Conservation (phyloP, 2,797 vertebrate species). For the Sebastes vulpes region DNA sequence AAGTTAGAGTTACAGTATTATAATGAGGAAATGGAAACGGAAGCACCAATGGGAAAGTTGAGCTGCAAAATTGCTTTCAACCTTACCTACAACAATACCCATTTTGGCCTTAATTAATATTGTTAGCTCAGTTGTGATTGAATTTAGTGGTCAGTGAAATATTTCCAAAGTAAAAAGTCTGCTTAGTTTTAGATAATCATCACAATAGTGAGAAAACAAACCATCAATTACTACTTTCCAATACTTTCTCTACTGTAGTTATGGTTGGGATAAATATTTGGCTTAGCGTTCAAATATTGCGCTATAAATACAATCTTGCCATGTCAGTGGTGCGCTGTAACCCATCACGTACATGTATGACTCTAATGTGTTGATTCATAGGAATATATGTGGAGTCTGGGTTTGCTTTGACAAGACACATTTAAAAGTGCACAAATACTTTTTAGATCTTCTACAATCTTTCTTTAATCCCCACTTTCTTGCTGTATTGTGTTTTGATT, state of each 20-base stretch:
- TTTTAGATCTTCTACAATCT: not conserved
- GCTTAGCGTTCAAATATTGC: not conserved
- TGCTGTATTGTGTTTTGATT: not conserved
- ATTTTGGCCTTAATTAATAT: not conserved
- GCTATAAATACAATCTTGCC: not conserved
- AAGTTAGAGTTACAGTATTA: constrained; percentile 36
- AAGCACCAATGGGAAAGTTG: not conserved
- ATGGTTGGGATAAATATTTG: not conserved
- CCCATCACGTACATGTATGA: not conserved
- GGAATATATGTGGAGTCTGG: not conserved
- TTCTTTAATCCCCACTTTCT: not conserved
- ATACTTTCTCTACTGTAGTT: not conserved
- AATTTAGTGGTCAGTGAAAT: not conserved
- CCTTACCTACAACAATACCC: not conserved
- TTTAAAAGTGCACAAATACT: not conserved
- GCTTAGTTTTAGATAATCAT: not conserved
- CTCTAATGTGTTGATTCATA: not conserved
- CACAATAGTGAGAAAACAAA: not conserved
- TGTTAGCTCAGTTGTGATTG: not conserved
- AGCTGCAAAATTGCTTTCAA: not conserved
- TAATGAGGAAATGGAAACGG: constrained; percentile 24
- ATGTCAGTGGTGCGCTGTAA: not conserved
- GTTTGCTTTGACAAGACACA: not conserved
- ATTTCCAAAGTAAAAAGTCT: not conserved
- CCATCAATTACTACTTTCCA: not conserved